Evolutionary conservation across 2,797 vertebrate genomes (phyloP), one percentile per base, ranked within the genome.

Genomic region (Lepus townsendii): DNA sequence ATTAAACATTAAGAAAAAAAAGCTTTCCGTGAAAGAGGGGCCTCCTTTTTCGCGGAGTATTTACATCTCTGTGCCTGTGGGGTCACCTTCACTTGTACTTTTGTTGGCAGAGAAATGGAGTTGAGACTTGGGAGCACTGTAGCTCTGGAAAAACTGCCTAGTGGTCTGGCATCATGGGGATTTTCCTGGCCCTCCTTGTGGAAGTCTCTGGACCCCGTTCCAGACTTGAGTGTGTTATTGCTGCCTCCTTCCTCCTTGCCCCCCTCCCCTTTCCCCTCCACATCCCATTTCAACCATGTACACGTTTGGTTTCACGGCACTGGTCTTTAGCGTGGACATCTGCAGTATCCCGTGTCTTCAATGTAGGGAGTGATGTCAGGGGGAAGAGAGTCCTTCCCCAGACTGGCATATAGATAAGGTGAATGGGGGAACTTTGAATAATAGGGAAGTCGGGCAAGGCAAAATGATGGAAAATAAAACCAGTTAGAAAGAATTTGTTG

Each of bases 91-190:
- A 26, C 90, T 85, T 87, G 76, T 95, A 96, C 90, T 96, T 96
- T 94, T 88, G 88, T 95, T 96, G 88, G 94, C 94, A 97, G 88
- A 88, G 42, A 87, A 83, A 50, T 32, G 57, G 71, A 88, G 72
- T 63, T 95, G 94, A 90, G 94, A 88, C 79, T 83, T 5, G 0
- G 65, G 80, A 82, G 88, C 19, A 17, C 20, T 14, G 86, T 91
- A 35, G 78, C 86, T 92, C 95, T 96, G 95, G 97, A 96, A 97
- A 96, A 97, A 94, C 79, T 93, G 90, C 96, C 96, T 94, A 82
- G 96, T 94, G 88, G 91, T 86, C 94, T 97, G 97, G 94, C 93
- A 94, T 72, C 85, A 5, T 35, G 85, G 96, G 92, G 72, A 92
- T 96, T 92, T 95, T 94, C 95, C 96, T 96, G 97, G 95, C 90